A percentile compares a stretch with the other conserved stretches of the same genome.
Evolutionary conservation across 2,797 vertebrate species (phyloP).

Genomic region (Rhinatrema bivittatum): DNA sequence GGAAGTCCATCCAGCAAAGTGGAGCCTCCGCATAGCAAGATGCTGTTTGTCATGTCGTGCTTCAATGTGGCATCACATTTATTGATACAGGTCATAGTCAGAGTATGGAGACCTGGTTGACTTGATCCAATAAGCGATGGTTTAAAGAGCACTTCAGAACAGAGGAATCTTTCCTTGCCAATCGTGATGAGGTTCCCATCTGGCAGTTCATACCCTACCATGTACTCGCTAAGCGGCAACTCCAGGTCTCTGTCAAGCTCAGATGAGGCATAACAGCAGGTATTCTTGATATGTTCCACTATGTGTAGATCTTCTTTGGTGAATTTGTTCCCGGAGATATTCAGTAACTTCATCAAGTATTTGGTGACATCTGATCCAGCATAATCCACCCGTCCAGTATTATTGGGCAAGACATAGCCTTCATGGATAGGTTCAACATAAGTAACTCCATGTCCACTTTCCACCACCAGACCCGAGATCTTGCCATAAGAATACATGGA

Average conservation of each 20-base stretch:
- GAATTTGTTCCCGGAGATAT: slow-evolving; percentile 20
- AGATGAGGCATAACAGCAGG: slow-evolving; percentile 41
- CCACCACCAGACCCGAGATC: slow-evolving; percentile 44
- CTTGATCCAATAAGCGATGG: slow-evolving; percentile 38
- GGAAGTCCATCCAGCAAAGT: slow-evolving; percentile 41
- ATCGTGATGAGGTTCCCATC: slow-evolving; percentile 33
- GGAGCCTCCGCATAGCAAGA: slow-evolving; percentile 46
- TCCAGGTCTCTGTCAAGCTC: slow-evolving; percentile 29
- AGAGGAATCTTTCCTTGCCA: slow-evolving; percentile 47
- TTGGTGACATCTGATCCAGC: slow-evolving; percentile 36
- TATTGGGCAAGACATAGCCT: slow-evolving; percentile 37
- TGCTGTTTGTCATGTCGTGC: slow-evolving; percentile 31
- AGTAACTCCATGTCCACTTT: slow-evolving; percentile 37
- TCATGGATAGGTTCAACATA: slow-evolving; percentile 47
- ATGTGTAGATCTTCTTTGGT: slow-evolving; percentile 19
- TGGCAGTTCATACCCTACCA: slow-evolving; percentile 25
- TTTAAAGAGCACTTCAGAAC: slow-evolving; percentile 46
- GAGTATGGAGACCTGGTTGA: slow-evolving; percentile 41
- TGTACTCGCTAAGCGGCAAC: background rate
- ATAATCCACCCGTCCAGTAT: slow-evolving; percentile 33
- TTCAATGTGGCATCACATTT: slow-evolving; percentile 32
- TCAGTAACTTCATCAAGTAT: slow-evolving; percentile 42
- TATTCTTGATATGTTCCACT: slow-evolving; percentile 44
- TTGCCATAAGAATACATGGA: slow-evolving; percentile 52
- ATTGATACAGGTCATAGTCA: slow-evolving; percentile 38